A percentile compares a stretch with the other conserved stretches of the same genome.
phyloP scores from a whole-genome alignment of 2,888 invertebrate genomes.

The Leistus spinibarbis region DNA sequence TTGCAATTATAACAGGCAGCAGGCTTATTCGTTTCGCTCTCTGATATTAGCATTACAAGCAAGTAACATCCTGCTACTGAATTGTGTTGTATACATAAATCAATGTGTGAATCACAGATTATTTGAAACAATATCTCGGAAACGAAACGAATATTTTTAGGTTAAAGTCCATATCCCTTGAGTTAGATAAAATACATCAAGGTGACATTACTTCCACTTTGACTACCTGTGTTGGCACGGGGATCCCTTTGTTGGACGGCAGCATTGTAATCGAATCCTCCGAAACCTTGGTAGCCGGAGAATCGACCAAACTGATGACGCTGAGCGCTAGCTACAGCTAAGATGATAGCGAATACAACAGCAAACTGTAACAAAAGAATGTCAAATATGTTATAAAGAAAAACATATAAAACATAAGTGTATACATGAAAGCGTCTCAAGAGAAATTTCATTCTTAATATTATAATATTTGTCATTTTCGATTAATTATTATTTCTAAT shows the following conservation, averaged over 20 bases:
- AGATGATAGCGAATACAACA: constrained; percentile 15
- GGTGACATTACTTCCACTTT: constrained; percentile 13
- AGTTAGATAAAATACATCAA: not conserved
- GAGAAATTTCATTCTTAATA: not conserved
- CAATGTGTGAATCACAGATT: no score
- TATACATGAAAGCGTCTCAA: not conserved
- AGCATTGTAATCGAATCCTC: constrained; percentile 57
- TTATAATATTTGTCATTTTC: not conserved
- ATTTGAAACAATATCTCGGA: not conserved
- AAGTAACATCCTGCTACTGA: not conserved
- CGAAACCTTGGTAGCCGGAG: constrained; percentile 48
- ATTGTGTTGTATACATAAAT: not conserved
- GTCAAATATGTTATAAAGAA: not conserved
- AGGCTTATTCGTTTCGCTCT: not conserved
- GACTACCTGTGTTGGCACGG: constrained; percentile 61
- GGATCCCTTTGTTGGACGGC: constrained; percentile 63
- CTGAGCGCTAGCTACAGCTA: constrained; percentile 55
- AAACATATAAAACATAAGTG: not conserved
- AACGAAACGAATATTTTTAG: not conserved
- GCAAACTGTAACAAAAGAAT: constrained; percentile 19
- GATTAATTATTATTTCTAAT: not conserved
- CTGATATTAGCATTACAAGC: not conserved
- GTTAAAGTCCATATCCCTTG: constrained; percentile 9
- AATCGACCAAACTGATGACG: constrained; percentile 40
- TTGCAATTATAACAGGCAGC: not conserved